Evolutionary conservation across 2,888 invertebrate species (phyloP), one percentile per base, ranked within the genome.

Genomic region (Drosophila greeni): DNA sequence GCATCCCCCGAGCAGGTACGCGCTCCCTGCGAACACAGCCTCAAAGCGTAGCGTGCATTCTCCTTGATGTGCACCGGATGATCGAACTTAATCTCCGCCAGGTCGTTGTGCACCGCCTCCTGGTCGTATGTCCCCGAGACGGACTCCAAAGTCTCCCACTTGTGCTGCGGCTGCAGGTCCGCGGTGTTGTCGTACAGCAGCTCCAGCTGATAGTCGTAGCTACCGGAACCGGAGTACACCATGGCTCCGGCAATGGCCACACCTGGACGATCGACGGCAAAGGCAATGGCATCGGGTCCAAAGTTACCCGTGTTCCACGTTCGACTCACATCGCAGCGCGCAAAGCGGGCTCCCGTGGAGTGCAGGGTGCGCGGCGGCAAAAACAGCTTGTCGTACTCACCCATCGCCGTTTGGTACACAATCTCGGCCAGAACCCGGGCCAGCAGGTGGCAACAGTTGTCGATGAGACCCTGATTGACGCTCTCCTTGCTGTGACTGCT

Each of bases 241-340:
- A 94, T 94, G 5, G 95, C 95, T 1, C 98, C 99, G 29, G 95
- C 95, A 39, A 99, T 92, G 24, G 95, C 93, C 47, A 98, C 93
- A 3, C 98, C 98, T 0, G 95, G 91, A 20, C 95, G 91, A 90
- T 99, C 98, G 11, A 98, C 97, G 34, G 94, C 94, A 86, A 98
- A 97, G 83, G 96, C 96, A 81, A 99, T 95, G 0, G 98, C 98
- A 89, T 99, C 99, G 0, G 98, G 97, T 11, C 97, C 97, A 31
- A 98, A 98, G 87, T 97, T 97, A 5, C 98, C 97, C 0, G 98
- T 97, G 87, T 98, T 98, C 99, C 99, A 99, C 0, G 95, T 95
- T 43, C 97, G 92, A 49, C 94, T 94, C 74, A 95, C 93, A 87
- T 97, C 97, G 43, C 95, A 94, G 48, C 97, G 93, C 40, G 96